These are phyloP conservation scores for Theodoxus fluviatilis DNA, from an alignment of 2,888 invertebrate genomes.

Conservation along the genomic window DNA sequence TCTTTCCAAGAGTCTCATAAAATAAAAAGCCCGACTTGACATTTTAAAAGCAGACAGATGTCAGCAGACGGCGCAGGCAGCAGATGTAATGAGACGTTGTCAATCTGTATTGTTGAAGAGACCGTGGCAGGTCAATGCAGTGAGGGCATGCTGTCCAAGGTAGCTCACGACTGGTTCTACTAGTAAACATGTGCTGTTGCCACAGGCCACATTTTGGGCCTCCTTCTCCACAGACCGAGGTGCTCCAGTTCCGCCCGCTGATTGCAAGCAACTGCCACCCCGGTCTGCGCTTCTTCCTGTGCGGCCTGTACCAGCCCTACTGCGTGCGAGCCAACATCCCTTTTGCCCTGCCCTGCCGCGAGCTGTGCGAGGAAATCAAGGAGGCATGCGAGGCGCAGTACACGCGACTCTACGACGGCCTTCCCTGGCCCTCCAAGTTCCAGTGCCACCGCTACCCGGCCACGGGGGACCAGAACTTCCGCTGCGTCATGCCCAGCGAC, in stretches of 20 bases:
- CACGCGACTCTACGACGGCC: conserved; percentile 34
- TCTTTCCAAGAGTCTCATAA: too few species aligned
- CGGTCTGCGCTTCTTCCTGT: conserved; percentile 40
- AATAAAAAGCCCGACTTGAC: too few species aligned
- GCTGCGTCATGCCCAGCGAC: conserved; percentile 45
- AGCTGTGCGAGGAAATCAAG: conserved; percentile 43
- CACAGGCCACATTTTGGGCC: too few species aligned
- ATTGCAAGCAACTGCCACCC: conserved; percentile 36
- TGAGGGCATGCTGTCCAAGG: too few species aligned
- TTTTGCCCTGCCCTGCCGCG: conserved; percentile 42
- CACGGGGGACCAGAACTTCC: conserved; percentile 22
- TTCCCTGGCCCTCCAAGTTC: conserved; percentile 51
- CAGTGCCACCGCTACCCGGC: conserved; percentile 51
- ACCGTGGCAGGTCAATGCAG: too few species aligned
- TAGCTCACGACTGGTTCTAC: too few species aligned
- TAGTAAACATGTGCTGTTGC: too few species aligned
- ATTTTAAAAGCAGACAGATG: too few species aligned
- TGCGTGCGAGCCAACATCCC: conserved; percentile 33
- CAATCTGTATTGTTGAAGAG: too few species aligned
- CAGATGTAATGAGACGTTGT: too few species aligned
- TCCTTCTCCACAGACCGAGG: too few species aligned
- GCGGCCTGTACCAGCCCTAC: conserved; percentile 43
- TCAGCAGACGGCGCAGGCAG: too few species aligned
- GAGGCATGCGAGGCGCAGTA: conserved; percentile 36
- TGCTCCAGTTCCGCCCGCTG: conserved; percentile 38